Evolutionary conservation across 23 tunicate species (phyloP), one percentile per base, ranked within the genome.

Genomic region (Ascidia mentula): DNA sequence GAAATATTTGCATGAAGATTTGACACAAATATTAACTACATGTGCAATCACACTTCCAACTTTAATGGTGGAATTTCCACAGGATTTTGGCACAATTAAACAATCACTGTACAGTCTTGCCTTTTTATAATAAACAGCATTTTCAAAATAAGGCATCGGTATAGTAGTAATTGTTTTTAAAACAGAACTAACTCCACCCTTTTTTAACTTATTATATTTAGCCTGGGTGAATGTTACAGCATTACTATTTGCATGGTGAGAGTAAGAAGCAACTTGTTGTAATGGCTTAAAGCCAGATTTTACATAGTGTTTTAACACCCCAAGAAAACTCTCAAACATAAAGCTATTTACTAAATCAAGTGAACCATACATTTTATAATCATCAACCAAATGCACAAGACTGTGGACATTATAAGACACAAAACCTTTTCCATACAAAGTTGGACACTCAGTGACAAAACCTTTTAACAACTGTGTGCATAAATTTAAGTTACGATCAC

Each of bases 321-420:
- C 80, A 20, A 76, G 36, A 39, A 38, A 76, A 32, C 80, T 76
- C 40, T 76, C 80, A 76, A 76, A 76, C 17, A 39, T 28, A 76
- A 76, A 76, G 26, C 65, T 9, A 40, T 40, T 76, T 24, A 76
- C 35, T 7, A 15, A 26, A 42, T 40, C 80, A 18, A 76, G 61
- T 9, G 80, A 76, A 38, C 80, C 80, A 76, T 76, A 76, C 8
- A 6, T 26, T 26, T 15, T 26, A 76, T 39, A 76, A 76, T 76
- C 80, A 40, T 76, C 65, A 40, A 40, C 65, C 40, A 76, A 76
- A 76, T 76, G 80, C 13, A 76, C 40, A 15, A 76, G 45, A 76
- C 65, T 39, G 80, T 76, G 80, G 9, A 76, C 80, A 76, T 76
- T 76, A 31, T 76, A 76, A 17, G 80, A n/a, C 20, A 28, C 31